These are phyloP conservation scores for Pandemis corylana DNA, from an alignment of 2,888 invertebrate species.

Conservation along the genomic window DNA sequence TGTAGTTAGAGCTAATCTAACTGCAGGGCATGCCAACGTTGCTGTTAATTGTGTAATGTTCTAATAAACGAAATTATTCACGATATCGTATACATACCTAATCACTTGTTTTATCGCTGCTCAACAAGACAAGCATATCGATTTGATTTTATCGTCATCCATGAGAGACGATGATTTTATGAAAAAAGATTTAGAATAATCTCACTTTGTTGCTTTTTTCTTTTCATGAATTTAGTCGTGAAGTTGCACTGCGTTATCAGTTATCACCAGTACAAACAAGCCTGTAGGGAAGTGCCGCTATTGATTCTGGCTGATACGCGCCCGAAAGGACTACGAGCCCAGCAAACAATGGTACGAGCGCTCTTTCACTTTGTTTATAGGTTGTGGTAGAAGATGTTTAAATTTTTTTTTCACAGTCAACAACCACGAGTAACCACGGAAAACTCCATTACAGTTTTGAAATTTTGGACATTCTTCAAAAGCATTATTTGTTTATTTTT, in stretches of 20 bases:
- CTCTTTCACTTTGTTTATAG: background rate
- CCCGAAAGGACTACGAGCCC: constrained; percentile 46
- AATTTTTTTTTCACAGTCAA: background rate
- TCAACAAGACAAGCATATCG: constrained; percentile 5
- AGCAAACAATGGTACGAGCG: constrained; percentile 28
- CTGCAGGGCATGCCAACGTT: background rate
- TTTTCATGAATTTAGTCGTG: constrained; percentile 17
- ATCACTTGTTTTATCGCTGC: constrained; percentile 2
- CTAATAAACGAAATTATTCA: background rate
- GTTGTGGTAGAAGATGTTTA: background rate
- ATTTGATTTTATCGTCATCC: constrained; percentile 1
- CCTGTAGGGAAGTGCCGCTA: constrained; percentile 57
- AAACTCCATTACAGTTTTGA: too few relatives aligned
- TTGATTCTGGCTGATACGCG: constrained; percentile 75
- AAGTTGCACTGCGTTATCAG: constrained; percentile 59
- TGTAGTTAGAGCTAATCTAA: background rate
- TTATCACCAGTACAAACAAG: constrained; percentile 70
- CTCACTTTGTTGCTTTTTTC: background rate
- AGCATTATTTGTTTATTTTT: background rate
- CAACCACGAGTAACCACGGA: background rate
- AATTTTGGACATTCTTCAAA: too few relatives aligned
- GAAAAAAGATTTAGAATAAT: constrained; percentile 2
- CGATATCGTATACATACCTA: constrained; percentile 1
- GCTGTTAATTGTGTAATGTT: background rate
- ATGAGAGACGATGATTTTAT: constrained; percentile 4